phyloP scores from a whole-genome alignment of 2,888 invertebrate species.

The Iselma pallidipennis region DNA sequence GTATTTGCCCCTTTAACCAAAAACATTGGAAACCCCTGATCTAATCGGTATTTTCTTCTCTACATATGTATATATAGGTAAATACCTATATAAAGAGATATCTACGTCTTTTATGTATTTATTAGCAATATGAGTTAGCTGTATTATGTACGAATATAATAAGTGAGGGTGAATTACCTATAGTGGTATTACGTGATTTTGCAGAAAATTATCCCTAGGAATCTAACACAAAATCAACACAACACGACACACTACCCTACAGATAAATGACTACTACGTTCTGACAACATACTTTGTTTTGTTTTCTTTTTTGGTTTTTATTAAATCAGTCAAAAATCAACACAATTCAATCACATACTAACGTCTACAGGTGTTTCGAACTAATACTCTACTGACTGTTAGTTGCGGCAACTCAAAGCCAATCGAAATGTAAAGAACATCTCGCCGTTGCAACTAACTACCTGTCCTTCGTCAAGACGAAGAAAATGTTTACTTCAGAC shows the following conservation, averaged over 20 bases:
- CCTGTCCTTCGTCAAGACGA: conserved; percentile 31
- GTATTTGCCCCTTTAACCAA: no score
- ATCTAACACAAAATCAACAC: conserved; percentile 38
- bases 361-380: conserved; percentile 58
- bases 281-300: conserved; percentile 44
- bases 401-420: conserved; percentile 52
- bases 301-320: neutral
- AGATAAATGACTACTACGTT: conserved; percentile 47
- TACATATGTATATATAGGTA: no score
- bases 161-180: conserved; percentile 18
- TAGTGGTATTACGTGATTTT: conserved; percentile 13
- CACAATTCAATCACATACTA: conserved; percentile 55
- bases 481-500: conserved; percentile 28
- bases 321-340: conserved; percentile 40
- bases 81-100: no score
- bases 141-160: neutral
- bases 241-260: conserved; percentile 52
- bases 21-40: no score
- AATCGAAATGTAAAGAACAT: conserved; percentile 44
- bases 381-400: conserved; percentile 59
- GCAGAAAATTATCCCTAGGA: conserved; percentile 1
- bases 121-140: no score
- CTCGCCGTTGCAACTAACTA: conserved; percentile 16
- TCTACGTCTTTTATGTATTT: no score
- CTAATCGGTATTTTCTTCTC: no score